Evolutionary conservation across 1,140 invertebrate genomes (phyloP), one percentile per base, ranked within the genome.

Genomic region (Pseudomyrmex dendroicus): DNA sequence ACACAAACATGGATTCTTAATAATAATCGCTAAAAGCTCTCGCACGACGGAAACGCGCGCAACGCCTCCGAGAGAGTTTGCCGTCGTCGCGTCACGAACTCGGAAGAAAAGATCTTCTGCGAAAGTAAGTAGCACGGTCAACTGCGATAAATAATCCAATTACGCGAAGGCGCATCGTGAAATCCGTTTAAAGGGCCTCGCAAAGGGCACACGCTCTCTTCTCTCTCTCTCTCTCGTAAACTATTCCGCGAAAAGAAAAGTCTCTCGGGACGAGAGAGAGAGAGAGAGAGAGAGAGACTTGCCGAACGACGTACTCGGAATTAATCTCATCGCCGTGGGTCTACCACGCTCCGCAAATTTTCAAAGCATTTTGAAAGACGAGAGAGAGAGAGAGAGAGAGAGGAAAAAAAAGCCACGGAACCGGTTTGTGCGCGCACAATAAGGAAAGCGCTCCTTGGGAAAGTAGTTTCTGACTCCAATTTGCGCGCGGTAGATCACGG

Each of bases 21-120:
- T 89, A 87, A 90, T 90, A 83, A 89, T 83, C 67, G 70, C 82
- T 90, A 86, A 89, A 90, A 89, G 83, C 84, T 25, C 76, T 84
- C 85, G 50, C 35, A 35, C 35, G 25, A 25, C 25, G 25, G 25
- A 25, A 25, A 25, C 25, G 25, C 25, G 25, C 25, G 25, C 25
- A 0, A 2, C 25, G 25, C 25, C 3, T 25, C 25, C 25, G 20
- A 5, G 7, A 10, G 78, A 46, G 48, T 74, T 64, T 77, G 48
- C 62, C 59, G 44, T 74, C 59, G 44, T 59, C n/a, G 50, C 48
- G 62, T 25, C 44, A 52, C 57, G 80, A 78, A 35, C 35, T 35
- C 73, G 66, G 64, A 72, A 73, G 67, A 62, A 84, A 83, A 84
- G 80, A 76, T 83, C 57, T 52, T 77, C 25, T 3, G 15, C 54